Conservation (phyloP, 2,797 vertebrate genomes). For the Arremon aurantiirostris region DNA sequence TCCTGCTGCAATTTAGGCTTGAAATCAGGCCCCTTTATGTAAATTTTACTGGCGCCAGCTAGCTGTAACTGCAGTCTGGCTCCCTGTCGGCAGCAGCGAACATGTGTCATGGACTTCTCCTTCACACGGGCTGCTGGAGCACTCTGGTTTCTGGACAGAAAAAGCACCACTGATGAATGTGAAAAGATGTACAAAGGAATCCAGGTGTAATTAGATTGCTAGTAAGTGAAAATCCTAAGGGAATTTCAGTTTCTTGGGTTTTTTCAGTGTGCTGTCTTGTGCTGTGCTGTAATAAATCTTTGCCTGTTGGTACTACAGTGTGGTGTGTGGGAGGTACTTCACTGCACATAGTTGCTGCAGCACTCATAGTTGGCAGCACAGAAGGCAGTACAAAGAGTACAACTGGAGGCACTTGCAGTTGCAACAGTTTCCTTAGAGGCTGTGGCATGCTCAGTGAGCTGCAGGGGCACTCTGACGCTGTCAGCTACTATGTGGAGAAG, state of each 20-base stretch:
- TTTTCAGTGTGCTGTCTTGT: background rate
- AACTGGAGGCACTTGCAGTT: constrained; percentile 64
- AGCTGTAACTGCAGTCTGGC: constrained; percentile 70
- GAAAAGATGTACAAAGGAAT: background rate
- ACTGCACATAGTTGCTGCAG: constrained; percentile 75
- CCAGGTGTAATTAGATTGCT: background rate
- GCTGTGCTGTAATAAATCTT: constrained; percentile 38
- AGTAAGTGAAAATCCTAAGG: background rate
- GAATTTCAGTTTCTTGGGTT: background rate
- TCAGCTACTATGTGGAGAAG: constrained; percentile 24
- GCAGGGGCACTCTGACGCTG: constrained; percentile 19
- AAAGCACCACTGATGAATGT: background rate
- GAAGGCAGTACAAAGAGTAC: constrained; percentile 70
- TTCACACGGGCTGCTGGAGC: constrained; percentile 28
- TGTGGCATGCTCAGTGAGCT: constrained; percentile 50
- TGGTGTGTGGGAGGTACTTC: constrained; percentile 74
- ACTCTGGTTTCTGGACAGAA: background rate
- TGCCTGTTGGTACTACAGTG: constrained; percentile 66
- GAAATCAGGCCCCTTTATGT: constrained; percentile 68
- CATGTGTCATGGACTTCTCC: constrained; percentile 64
- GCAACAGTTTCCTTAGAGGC: constrained; percentile 51
- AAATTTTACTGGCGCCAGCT: constrained; percentile 72
- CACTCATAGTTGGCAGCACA: constrained; percentile 71
- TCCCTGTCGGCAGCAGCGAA: constrained; percentile 53
- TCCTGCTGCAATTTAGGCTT: constrained; percentile 35